Percentiles rank a stretch among this genome's conserved stretches.
phyloP scores from a whole-genome alignment of 2,113 vertebrate species.

The Mesoclemmys tuberculata region DNA sequence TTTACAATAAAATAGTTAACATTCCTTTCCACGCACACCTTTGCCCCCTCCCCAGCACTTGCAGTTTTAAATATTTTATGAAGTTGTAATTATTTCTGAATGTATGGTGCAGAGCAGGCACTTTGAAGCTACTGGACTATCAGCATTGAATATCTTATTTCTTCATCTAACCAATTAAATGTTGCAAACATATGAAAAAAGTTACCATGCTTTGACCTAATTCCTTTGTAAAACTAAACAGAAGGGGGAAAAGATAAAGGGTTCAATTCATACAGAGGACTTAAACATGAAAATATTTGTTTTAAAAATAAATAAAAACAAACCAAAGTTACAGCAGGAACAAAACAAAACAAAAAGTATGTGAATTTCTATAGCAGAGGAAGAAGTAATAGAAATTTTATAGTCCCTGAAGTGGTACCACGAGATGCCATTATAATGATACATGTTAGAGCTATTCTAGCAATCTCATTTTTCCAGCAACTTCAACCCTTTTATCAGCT shows the following conservation, averaged over 20 bases:
- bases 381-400: not conserved
- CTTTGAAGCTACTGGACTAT: not conserved
- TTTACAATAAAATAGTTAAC: not conserved
- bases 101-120: not conserved
- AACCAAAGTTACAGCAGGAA: not conserved
- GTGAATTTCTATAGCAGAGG: not conserved
- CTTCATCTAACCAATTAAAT: not conserved
- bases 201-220: not conserved
- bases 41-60: not conserved
- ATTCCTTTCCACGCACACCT: not conserved
- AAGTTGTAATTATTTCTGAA: not conserved
- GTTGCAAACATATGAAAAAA: not conserved
- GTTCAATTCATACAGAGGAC: not conserved
- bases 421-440: not conserved
- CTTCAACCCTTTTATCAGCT: not conserved
- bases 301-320: not conserved
- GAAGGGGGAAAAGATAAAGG: not conserved
- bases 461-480: not conserved
- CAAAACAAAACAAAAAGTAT: not conserved
- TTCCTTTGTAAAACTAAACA: not conserved
- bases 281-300: not conserved
- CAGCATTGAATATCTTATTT: not conserved
- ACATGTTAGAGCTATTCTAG: not conserved
- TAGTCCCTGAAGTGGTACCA: not conserved
- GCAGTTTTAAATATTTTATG: not conserved